Evolutionary conservation across 2,113 vertebrate genomes (phyloP), one percentile per base, ranked within the genome.

Genomic region (Noturus placidus): DNA sequence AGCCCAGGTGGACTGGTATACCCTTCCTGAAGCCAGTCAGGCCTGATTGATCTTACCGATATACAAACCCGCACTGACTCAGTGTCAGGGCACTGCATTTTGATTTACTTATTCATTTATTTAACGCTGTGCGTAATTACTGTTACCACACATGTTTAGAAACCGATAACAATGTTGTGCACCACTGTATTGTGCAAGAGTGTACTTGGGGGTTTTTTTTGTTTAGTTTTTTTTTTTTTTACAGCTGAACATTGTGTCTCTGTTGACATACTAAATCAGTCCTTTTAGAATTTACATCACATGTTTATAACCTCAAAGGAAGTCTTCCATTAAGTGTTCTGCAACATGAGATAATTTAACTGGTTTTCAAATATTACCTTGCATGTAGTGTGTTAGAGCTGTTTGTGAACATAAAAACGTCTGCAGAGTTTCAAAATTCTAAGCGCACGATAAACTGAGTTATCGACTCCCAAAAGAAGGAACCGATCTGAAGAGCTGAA

Each of bases 1-100:
- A 89, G 89, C 92, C 91, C 94, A 95, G 94, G 95, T 95, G 95
- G 94, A 92, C 92, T 86, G 87, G 93, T 88, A 93, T 93, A 93
- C 90, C 92, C 95, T 95, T 96, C 95, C 95, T 94, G 76, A 91
- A 93, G 86, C 88, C 46, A 57, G 80, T 85, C 52, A 88, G 69
- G 57, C 82, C 86, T 83, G 90, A 90, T 83, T 78, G 38, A 14
- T 82, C 35, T 77, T 10, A 20, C 56, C 74, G 22, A 84, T 86
- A 20, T 87, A 89, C 77, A 80, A 85, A 54, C 25, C 25, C 14
- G 1, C 27, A 52, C 46, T 78, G 52, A 22, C 78, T 59, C 54
- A 61, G 5, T 25, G 54, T 81, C n/a, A 35, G 79, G 14, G 11
- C 30, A 3, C 9, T 22, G 2, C 82, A 33, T 69, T 83, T 46